Evolutionary conservation across 2,888 invertebrate species (phyloP).

Genomic region (Agrochola lychnidis): DNA sequence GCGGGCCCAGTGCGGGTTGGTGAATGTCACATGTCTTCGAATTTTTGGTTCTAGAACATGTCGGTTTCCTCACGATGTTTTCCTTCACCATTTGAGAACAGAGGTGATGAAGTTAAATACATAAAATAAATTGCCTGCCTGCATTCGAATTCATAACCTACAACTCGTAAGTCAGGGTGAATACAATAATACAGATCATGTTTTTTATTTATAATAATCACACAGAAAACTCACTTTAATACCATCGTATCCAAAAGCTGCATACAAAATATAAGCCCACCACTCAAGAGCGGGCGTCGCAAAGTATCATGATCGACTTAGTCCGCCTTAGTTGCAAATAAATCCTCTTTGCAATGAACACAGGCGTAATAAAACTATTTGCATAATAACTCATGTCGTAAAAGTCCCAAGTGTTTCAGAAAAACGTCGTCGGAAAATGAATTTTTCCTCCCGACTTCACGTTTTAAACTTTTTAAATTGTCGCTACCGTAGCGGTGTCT

Average conservation of each 20-base stretch:
- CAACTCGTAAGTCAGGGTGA: no score
- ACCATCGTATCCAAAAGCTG: constrained; percentile 29
- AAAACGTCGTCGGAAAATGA: constrained; percentile 64
- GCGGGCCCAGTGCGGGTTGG: no score
- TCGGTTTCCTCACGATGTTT: no score
- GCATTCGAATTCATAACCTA: no score
- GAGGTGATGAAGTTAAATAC: no score
- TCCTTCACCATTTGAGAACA: no score
- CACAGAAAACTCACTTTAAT: constrained; percentile 15
- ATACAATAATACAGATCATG: not conserved
- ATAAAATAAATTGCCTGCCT: no score
- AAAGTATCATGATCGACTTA: constrained; percentile 68
- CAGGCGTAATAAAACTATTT: constrained; percentile 72
- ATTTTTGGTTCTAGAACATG: no score
- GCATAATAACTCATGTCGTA: constrained; percentile 67
- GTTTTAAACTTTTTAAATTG: constrained; percentile 63
- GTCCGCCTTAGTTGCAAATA: constrained; percentile 65
- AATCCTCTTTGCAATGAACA: constrained; percentile 70
- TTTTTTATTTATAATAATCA: not conserved
- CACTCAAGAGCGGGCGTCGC: constrained; percentile 36
- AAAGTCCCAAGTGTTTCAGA: constrained; percentile 51
- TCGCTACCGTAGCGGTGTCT: constrained; percentile 52
- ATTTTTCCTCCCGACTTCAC: constrained; percentile 57
- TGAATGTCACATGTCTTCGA: no score
- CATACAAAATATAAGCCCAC: constrained; percentile 47